A percentile compares a stretch with the other conserved stretches of the same genome.
phyloP scores from a whole-genome alignment of 2,797 vertebrate genomes.

The Schizopygopsis malacanthus region DNA sequence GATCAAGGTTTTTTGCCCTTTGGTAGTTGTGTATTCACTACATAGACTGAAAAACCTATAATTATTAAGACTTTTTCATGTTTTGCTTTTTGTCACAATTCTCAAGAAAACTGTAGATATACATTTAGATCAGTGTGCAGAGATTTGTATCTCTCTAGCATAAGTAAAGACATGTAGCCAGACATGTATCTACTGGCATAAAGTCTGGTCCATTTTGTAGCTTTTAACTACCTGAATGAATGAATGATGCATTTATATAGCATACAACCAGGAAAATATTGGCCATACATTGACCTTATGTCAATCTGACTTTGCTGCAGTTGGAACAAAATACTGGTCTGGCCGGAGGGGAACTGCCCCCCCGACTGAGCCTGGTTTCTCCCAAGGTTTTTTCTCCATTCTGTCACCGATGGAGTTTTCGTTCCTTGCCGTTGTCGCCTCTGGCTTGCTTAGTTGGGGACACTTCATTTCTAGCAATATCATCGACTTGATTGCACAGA shows the following conservation, averaged over 20 bases:
- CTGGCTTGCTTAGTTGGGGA: too few species aligned
- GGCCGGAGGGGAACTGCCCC: too few species aligned
- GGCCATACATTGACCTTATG: background rate
- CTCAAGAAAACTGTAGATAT: background rate
- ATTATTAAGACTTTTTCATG: background rate
- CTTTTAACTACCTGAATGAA: background rate
- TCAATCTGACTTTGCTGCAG: too few species aligned
- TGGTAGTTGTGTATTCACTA: background rate
- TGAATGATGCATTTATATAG: too few species aligned
- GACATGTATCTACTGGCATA: background rate
- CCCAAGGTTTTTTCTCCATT: too few species aligned
- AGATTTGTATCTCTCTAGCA: background rate
- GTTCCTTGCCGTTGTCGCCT: too few species aligned
- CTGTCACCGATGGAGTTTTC: too few species aligned
- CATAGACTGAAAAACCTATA: background rate
- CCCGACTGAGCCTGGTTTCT: too few species aligned
- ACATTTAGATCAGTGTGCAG: background rate
- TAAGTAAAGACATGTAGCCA: background rate
- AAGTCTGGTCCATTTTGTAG: background rate
- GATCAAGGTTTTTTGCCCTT: background rate
- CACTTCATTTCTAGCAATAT: too few species aligned
- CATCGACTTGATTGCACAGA: too few species aligned
- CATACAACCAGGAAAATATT: background rate
- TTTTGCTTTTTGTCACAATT: background rate
- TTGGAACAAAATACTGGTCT: too few species aligned